Percentiles rank a stretch among this genome's conserved stretches.
Conservation (phyloP, 2,888 invertebrate genomes). For the Caenorhabditis macrosperma region DNA sequence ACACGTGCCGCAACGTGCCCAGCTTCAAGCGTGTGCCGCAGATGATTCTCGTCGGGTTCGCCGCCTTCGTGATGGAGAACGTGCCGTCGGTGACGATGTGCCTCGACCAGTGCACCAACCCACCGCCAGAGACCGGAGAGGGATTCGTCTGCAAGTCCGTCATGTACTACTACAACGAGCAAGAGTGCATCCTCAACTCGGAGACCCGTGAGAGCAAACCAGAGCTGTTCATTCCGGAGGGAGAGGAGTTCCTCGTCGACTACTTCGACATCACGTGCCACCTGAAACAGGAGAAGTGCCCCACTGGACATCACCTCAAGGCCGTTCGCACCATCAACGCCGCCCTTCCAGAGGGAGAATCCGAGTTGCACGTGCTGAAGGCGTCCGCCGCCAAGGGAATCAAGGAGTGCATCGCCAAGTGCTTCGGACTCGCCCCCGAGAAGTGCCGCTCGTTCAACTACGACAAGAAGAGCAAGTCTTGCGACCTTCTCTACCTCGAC, state of each 20-base stretch:
- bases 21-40: slow-evolving; percentile 79
- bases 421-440: slow-evolving; percentile 72
- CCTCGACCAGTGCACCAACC: slow-evolving; percentile 79
- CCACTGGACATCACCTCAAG: slow-evolving; percentile 72
- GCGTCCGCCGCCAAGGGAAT: slow-evolving; percentile 65
- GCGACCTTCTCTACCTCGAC: slow-evolving; percentile 78
- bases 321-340: slow-evolving; percentile 78
- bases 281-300: slow-evolving; percentile 76
- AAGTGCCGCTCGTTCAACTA: slow-evolving; percentile 80
- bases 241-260: slow-evolving; percentile 77
- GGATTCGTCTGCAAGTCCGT: slow-evolving; percentile 80
- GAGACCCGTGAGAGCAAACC: slow-evolving; percentile 78
- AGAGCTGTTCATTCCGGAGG: slow-evolving; percentile 79
- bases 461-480: slow-evolving; percentile 75
- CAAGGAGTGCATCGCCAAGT: slow-evolving; percentile 71
- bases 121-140: slow-evolving; percentile 80
- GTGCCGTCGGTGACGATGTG: slow-evolving; percentile 80
- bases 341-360: slow-evolving; percentile 78
- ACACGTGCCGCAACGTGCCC: slow-evolving; percentile 78
- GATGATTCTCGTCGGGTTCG: slow-evolving; percentile 80
- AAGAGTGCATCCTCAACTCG: slow-evolving; percentile 80
- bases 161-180: slow-evolving; percentile 81
- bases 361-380: slow-evolving; percentile 77
- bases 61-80: slow-evolving; percentile 80
- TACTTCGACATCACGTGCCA: slow-evolving; percentile 80